Base-by-base conservation (phyloP, 2,888 invertebrate species). In the Pyrocoelia pectoralis region DNA sequence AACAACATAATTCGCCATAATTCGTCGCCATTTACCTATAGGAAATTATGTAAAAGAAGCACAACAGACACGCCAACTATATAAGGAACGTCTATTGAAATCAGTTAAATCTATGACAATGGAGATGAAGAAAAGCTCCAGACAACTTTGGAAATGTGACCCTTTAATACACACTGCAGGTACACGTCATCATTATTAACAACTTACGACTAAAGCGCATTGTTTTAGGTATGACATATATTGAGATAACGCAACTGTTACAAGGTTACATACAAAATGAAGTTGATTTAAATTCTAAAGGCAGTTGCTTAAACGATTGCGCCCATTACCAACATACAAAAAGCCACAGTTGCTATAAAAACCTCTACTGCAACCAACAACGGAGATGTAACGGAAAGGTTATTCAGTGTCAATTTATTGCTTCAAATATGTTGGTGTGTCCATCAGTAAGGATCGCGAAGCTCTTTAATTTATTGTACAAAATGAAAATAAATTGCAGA, bases 211-310 rank as follows among this genome's bases (percentile, higher is more conserved):
- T 1, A 9, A 1, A 43, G 3, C 2, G 10, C 12, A 6, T n/a
- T 5, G 8, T 82, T 76, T 56, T 78, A 83, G 87, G 86, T 9
- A 84, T 85, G 68, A 94, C 91, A 0, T 95, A 89, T 76, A 88
- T 88, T 10, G 89, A 92, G 79, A 84, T 95, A 55, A 94, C 92
- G 1, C 88, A 91, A 54, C 82, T 95, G 0, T 84, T 95, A 9
- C 93, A 95, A 83, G 94, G 94, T 9, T 94, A 91, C 80, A 83
- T 95, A 51, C 93, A 93, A 76, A 95, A 95, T 80, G 95, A 95
- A 77, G 93, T 94, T n/a, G 93, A 95, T 79, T 83, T 95, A 82
- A 94, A 94, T 79, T 72, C 83, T 0, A 88, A 89, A 10, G 83
- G 84, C 1, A 89, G 91, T 0, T 95, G 95, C 78, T 83, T 87